These are phyloP conservation scores for Spermophilus dauricus DNA, from an alignment of 2,113 vertebrate species.

Conservation along the genomic window DNA sequence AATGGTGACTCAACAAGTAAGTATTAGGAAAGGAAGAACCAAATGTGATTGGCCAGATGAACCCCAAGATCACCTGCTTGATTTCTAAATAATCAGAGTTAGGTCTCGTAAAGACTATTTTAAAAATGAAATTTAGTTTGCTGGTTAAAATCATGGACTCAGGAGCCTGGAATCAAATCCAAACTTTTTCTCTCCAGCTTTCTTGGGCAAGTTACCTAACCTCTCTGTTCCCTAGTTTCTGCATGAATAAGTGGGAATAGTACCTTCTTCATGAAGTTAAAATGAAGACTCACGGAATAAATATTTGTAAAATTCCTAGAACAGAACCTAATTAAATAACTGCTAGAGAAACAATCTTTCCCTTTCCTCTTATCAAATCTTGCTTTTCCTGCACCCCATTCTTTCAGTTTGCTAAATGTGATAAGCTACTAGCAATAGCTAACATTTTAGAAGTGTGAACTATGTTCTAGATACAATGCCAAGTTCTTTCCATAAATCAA, in stretches of 20 bases:
- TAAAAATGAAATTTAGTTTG: not conserved
- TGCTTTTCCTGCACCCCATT: not conserved
- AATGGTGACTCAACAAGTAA: not conserved
- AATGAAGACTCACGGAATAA: not conserved
- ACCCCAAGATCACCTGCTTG: not conserved
- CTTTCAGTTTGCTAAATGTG: not conserved
- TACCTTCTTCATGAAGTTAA: not conserved
- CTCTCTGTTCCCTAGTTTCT: constrained; percentile 25
- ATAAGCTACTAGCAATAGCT: not conserved
- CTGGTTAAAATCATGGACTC: not conserved
- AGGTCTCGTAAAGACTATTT: not conserved
- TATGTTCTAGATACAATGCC: not conserved
- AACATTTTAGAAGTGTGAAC: not conserved
- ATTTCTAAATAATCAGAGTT: not conserved
- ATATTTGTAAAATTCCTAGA: not conserved
- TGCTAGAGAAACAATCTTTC: not conserved
- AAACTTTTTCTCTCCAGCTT: not conserved
- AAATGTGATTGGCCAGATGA: not conserved
- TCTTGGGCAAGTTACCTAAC: not conserved
- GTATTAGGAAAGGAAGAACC: not conserved
- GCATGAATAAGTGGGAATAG: not conserved
- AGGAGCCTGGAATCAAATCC: not conserved
- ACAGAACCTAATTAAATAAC: not conserved
- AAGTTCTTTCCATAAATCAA: not conserved
- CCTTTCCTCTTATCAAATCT: not conserved